Conservation (phyloP, 2,797 vertebrate genomes). For the Molothrus ater region DNA sequence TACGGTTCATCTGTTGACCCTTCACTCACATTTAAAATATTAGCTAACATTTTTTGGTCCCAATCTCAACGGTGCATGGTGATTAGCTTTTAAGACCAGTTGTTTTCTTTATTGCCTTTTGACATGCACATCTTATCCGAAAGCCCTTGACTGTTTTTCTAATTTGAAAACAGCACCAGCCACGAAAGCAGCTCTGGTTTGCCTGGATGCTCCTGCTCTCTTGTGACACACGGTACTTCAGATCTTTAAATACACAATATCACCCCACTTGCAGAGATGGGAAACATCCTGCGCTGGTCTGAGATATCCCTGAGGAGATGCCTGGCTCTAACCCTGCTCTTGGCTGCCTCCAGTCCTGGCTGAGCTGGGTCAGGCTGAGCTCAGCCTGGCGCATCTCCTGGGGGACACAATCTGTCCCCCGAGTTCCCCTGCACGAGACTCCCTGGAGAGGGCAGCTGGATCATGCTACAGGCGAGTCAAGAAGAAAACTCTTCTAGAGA, state of each 20-base stretch:
- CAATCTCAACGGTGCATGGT: conserved; percentile 25
- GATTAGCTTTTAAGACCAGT: conserved; percentile 65
- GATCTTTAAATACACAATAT: neutral
- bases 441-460: neutral
- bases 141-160: conserved; percentile 37
- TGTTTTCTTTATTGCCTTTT: conserved; percentile 57
- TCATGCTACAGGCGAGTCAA: rapidly evolving
- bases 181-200: neutral
- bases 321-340: neutral
- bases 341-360: neutral
- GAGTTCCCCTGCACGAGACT: neutral
- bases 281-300: neutral
- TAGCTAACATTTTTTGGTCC: conserved; percentile 66
- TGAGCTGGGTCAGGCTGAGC: neutral
- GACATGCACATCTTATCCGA: neutral
- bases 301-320: neutral
- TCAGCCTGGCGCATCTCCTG: rapidly evolving
- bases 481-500: neutral
- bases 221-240: neutral
- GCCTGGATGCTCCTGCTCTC: neutral
- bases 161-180: conserved; percentile 15
- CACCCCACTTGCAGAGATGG: neutral
- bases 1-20: conserved; percentile 71
- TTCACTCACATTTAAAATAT: conserved; percentile 72
- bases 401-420: neutral